These are phyloP conservation scores for Xestobium rufovillosum DNA, from an alignment of 2,888 invertebrate species.

Conservation along the genomic window DNA sequence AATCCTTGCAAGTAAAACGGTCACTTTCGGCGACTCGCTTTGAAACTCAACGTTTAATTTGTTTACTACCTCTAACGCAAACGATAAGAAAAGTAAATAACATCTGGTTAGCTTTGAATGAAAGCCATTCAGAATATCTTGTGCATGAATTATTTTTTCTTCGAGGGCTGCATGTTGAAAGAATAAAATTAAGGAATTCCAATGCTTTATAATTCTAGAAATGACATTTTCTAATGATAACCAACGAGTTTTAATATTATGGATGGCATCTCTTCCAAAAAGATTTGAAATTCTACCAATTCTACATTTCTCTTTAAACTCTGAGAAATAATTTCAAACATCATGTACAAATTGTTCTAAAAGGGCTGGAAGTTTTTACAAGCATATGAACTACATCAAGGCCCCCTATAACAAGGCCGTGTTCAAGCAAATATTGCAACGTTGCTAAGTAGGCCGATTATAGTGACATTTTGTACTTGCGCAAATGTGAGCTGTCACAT, in stretches of 20 bases:
- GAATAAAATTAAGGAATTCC: conserved; percentile 3
- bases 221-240: background rate
- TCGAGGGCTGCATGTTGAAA: conserved; percentile 3
- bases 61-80: conserved; percentile 4
- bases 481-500: too few species aligned
- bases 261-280: conserved; percentile 2
- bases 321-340: conserved; percentile 2
- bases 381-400: too few species aligned
- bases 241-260: too few species aligned
- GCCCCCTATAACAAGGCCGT: too few species aligned
- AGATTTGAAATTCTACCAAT: conserved; percentile 2
- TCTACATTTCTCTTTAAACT: conserved; percentile 4
- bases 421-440: too few species aligned
- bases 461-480: too few species aligned
- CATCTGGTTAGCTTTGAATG: conserved; percentile 3
- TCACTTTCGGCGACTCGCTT: conserved; percentile 2
- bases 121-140: conserved; percentile 3
- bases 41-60: conserved; percentile 1
- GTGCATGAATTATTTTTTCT: conserved; percentile 2
- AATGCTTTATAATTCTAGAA: conserved; percentile 3
- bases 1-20: too few species aligned
- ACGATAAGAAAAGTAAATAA: conserved; percentile 3
- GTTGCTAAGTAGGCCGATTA: too few species aligned
- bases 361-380: conserved; percentile 1
- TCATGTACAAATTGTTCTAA: conserved; percentile 3